Evolutionary conservation across 2,888 invertebrate genomes (phyloP), one percentile per base, ranked within the genome.

Genomic region (Acronicta aceris): DNA sequence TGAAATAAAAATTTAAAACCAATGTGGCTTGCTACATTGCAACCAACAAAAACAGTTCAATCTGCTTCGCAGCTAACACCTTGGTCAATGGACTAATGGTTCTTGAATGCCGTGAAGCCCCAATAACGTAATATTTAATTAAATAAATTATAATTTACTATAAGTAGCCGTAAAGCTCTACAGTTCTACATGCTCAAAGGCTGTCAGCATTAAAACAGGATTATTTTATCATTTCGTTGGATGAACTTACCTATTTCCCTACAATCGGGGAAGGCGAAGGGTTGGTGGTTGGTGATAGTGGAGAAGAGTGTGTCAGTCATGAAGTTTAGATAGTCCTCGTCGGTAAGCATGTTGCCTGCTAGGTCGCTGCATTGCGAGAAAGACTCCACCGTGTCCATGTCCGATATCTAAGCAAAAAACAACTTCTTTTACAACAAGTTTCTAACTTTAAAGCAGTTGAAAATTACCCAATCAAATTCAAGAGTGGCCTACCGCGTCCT

Each of bases 251-350:
- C 98, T 79, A 99, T 98, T 95, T 99, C 99, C 93, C 98, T 96
- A 55, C 98, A 97, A 95, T 99, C 99, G 12, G 99, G 99, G 93
- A 99, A 99, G 70, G 98, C 97, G 94, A 99, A 98, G 8, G 99
- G 98, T 89, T 98, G 97, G 89, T 97, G 97, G 73, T 96, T 96
- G 77, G 95, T 95, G 83, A 98, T 97, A 78, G 98, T 97, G 55
- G 98, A 97, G 91, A 98, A 98, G 54, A 98, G 95, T 13, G 98
- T 98, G 89, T 98, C 98, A 85, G 97, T 97, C 96, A 98, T 98
- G 86, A 98, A 96, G 87, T 96, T 97, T 96, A 97, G 97, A 84
- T 97, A 97, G 89, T 97, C 97, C 90, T 97, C 97, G 94, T 97
- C 97, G 76, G 97, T 96, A 92, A 97, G 96, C 97, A 97, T 97